Evolutionary conservation across 2,113 vertebrate species (phyloP), one percentile per base, ranked within the genome.

Genomic region (Trinectes maculatus): DNA sequence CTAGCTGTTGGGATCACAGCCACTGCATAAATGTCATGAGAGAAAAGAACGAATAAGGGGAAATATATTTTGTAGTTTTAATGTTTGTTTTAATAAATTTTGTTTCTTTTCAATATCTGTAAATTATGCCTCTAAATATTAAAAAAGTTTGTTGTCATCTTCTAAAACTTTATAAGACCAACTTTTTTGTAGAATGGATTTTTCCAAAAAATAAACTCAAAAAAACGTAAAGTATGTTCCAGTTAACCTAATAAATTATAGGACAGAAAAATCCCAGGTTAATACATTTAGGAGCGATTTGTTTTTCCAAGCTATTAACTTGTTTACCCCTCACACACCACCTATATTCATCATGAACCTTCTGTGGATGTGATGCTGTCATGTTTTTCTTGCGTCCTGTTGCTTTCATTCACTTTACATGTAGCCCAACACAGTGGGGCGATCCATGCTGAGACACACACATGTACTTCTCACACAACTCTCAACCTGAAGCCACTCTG

Each of bases 401-500:
- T 19, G 5, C 52, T 55, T 44, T 8, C 22, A 3, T 48, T 10
- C n/a, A 31, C 46, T 39, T 62, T 18, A 36, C 52, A 48, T 26
- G 1, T 48, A 39, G 29, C 29, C 15, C 42, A 15, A 49, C 24
- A 31, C 49, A 25, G 60, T 7, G 12, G 37, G 70, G 62, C 15
- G 5, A 54, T 18, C 24, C 28, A 37, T 39, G n/a, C 10, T 3
- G 4, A 64, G 15, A 55, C 31, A 16, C 26, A 26, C 47, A 48
- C 40, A 37, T 36, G 39, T 46, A 24, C 47, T 16, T 57, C n/a
- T 43, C 55, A 52, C 59, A 72, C 71, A 85, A 57, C 80, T 89
- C 79, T 58, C 77, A 82, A 82, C 78, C 80, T 78, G 73, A 82
- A 83, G 57, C 58, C 0, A 15, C 75, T 71, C 22, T 0, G 37